Base-by-base conservation (phyloP, 2,113 vertebrate genomes). In the Amphilophus citrinellus region DNA sequence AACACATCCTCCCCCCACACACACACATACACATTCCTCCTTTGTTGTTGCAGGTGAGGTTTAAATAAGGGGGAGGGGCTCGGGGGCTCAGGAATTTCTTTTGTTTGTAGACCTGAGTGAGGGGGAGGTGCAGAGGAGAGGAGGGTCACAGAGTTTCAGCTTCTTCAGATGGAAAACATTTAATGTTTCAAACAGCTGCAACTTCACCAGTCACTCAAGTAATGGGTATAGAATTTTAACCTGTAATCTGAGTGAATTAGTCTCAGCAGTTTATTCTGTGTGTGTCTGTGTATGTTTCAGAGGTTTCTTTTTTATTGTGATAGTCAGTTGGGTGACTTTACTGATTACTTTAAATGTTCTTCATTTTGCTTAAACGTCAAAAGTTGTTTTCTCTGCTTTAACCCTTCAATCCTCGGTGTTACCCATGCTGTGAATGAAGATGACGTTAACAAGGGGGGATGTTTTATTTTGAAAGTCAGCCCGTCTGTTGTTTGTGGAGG, bases 31-130 rank as follows among this genome's bases (percentile, higher is more conserved):
- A 44, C 10, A 44, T 13, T 13, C 11, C 11, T 44, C 1, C 11
- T 13, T 44, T 44, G 42, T 44, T 44, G 42, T 44, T 11, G 11
- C 42, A 44, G 42, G 42, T 44, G 42, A 44, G 42, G 42, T 44
- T 44, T 44, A 44, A 44, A 13, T 44, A 44, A 14, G 11, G 61
- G 61, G 61, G 32, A 18, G 61, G 35, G 58, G 35, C 24, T 39
- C 24, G 57, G 57, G 42, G 76, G 56, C 37, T 27, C 15, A 85
- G 92, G 90, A 93, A 93, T 93, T 90, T 88, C 82, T 61, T 90
- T 91, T 93, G 90, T 93, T 80, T 86, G 7, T 39, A 20, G 18
- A 63, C 32, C 18, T 63, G 10, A 13, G 61, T 35, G 6, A 1
- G 35, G 62, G 20, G 20, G 35, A 0, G 14, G 14, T 13, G 5